Evolutionary conservation across 2,113 vertebrate species (phyloP), one percentile per base, ranked within the genome.

Genomic region (Anser brachyrhynchus): DNA sequence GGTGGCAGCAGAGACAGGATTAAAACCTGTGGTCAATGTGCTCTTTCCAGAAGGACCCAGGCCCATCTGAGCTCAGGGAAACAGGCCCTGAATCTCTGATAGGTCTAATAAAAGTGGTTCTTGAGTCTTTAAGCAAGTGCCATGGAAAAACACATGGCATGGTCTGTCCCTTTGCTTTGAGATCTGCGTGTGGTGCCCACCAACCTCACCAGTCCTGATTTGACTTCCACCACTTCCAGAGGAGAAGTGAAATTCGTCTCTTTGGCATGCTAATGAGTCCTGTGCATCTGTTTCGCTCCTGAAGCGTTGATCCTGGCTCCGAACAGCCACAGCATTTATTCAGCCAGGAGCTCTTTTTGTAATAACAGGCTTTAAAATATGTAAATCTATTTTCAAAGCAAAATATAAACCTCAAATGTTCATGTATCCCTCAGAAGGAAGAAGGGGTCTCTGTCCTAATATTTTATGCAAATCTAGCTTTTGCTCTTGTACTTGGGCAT

Each of bases 351-450:
- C 78, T 79, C 66, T 46, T 66, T 62, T 88, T 85, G 71, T 80
- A 80, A 29, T 39, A 92, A 76, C 49, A 73, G 74, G 28, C 41
- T 95, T 95, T 95, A 70, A 86, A 93, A 97, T 90, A 94, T 81
- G 92, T 66, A 95, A 96, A 96, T 96, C 84, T 89, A n/a, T 87
- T 95, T 93, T 92, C 90, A 93, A 92, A 96, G 85, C 59, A 75
- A 86, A 78, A 86, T 39, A 81, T 61, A 16, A 2, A 9, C 25
- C 74, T 28, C 25, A 39, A 87, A 84, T 82, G 19, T 39, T 57
- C 58, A 4, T 81, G 52, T 58, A 66, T 71, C 43, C 69, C 66
- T 70, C 72, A 37, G 91, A 89, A 93, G 33, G 28, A 59, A 76
- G 59, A 72, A 75, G 86, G 49, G 41, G 12, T 83, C 85, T 81